Percentiles rank a stretch among this genome's conserved stretches.
Evolutionary conservation across 2,888 invertebrate species (phyloP).

Genomic region (Norana najaformis): DNA sequence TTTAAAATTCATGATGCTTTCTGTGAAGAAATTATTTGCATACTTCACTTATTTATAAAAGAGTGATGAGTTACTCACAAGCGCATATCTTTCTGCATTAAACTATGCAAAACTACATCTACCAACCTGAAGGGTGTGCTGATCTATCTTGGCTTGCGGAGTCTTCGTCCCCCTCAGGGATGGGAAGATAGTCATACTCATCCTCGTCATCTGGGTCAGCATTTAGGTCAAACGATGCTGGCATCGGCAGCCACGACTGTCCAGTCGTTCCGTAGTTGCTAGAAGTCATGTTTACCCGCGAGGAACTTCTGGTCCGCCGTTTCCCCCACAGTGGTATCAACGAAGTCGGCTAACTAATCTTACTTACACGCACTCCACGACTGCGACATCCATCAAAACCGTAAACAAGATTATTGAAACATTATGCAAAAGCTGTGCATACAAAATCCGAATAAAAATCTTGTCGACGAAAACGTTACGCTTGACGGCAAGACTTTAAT

Average conservation of each 20-base stretch:
- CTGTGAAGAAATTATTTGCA: no score
- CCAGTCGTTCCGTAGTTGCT: slow-evolving; percentile 18
- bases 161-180: slow-evolving; percentile 37
- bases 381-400: neutral
- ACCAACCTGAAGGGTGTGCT: neutral
- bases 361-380: neutral
- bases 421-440: neutral
- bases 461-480: neutral
- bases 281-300: no score
- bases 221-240: neutral
- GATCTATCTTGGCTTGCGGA: neutral
- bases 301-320: no score
- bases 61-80: neutral
- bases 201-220: slow-evolving; percentile 33
- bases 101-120: neutral
- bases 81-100: neutral
- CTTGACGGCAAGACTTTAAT: neutral
- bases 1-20: no score
- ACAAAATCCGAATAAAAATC: slow-evolving; percentile 1
- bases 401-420: neutral
- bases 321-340: neutral
- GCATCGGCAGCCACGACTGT: neutral
- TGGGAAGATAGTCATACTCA: slow-evolving; percentile 38
- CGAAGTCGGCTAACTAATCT: neutral
- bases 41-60: neutral